Conservation (phyloP, 2,888 invertebrate genomes). For the Alitta virens region DNA sequence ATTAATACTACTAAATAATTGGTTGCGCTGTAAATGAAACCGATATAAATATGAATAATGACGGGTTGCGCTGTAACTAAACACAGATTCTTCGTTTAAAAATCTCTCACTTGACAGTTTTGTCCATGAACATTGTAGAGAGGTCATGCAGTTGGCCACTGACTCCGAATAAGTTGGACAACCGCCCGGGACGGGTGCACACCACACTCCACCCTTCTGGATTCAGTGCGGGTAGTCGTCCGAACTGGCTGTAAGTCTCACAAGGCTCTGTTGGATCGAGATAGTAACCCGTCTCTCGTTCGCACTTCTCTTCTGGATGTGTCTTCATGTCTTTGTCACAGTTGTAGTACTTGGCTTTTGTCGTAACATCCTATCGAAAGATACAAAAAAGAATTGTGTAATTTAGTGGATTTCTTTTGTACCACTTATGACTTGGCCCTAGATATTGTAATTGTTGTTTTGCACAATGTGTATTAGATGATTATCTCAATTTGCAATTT, state of each 20-base stretch:
- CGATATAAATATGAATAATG: no score
- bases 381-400: no score
- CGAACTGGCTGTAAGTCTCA: conserved; percentile 26
- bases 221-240: conserved; percentile 26
- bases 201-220: conserved; percentile 34
- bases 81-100: no score
- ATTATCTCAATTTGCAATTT: no score
- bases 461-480: no score
- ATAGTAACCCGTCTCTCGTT: conserved; percentile 31
- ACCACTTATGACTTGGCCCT: no score
- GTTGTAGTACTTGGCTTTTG: conserved; percentile 29
- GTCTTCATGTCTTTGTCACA: conserved; percentile 20
- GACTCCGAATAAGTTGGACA: conserved; percentile 45
- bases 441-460: no score
- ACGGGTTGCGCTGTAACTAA: no score
- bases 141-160: conserved; percentile 38
- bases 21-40: no score
- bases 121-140: conserved; percentile 45
- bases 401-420: no score
- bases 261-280: conserved; percentile 29
- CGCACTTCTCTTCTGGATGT: conserved; percentile 17
- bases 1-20: no score
- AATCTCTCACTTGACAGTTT: conserved; percentile 39
- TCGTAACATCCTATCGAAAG: conserved; percentile 32
- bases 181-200: conserved; percentile 46